These are phyloP conservation scores for Rhinopomastus cyanomelas DNA, from an alignment of 2,113 vertebrate genomes.

Conservation along the genomic window DNA sequence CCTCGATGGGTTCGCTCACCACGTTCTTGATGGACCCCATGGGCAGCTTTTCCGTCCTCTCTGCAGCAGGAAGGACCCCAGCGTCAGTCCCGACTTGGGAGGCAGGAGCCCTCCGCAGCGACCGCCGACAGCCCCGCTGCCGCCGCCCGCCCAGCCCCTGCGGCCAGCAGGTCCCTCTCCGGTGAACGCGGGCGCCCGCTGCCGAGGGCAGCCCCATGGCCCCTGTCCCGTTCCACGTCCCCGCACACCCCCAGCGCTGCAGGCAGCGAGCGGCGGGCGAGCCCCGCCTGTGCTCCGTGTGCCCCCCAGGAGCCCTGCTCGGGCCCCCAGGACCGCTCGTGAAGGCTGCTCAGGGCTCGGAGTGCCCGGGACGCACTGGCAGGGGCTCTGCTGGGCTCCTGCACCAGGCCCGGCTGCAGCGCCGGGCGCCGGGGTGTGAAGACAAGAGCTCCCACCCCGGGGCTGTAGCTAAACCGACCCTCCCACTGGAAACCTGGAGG, in stretches of 20 bases:
- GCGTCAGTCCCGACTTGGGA: conserved; percentile 12
- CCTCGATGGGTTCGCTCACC: conserved; percentile 97
- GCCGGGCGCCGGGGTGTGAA: too few species aligned
- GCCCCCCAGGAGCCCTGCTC: accelerated
- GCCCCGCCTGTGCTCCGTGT: background rate
- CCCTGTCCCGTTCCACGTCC: background rate
- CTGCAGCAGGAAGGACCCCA: conserved; percentile 75
- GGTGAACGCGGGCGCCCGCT: background rate
- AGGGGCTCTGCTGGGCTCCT: too few species aligned
- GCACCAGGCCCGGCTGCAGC: too few species aligned
- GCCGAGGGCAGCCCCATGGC: background rate
- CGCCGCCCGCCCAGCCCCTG: background rate
- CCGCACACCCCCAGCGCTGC: too few species aligned
- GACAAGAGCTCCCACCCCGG: background rate
- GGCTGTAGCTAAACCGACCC: background rate
- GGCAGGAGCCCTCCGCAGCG: too few species aligned
- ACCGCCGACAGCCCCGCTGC: background rate
- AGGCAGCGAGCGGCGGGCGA: background rate
- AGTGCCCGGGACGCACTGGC: too few species aligned
- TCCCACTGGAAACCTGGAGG: background rate
- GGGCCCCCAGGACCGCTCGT: background rate
- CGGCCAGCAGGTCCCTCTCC: background rate
- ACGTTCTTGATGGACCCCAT: conserved; percentile 99
- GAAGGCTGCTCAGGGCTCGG: background rate
- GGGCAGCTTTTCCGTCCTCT: conserved; percentile 98